Evolutionary conservation across 2,888 invertebrate species (phyloP).

Genomic region (Drosophila anomelani): DNA sequence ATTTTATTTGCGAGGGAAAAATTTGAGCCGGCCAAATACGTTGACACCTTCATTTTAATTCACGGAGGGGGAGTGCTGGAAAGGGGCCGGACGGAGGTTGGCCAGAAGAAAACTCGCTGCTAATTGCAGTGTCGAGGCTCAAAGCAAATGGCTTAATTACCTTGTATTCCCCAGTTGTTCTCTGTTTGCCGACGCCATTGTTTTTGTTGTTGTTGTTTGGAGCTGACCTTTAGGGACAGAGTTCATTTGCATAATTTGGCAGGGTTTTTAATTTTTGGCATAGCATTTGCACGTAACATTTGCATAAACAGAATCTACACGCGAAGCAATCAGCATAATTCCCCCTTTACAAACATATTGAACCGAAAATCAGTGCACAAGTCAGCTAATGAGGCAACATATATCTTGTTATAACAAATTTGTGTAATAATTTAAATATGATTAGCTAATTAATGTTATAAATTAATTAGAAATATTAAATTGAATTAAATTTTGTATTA

Average conservation of each 20-base stretch:
- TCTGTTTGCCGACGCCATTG: conserved; percentile 29
- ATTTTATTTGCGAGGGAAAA: conserved; percentile 33
- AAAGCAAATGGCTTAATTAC: conserved; percentile 73
- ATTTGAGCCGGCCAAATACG: conserved; percentile 64
- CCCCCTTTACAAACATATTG: conserved; percentile 29
- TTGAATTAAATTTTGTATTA: not conserved
- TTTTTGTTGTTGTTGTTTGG: conserved; percentile 8
- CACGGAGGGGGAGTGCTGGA: not conserved
- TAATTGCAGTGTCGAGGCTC: conserved; percentile 73
- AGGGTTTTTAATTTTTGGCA: conserved; percentile 63
- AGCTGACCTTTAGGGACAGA: conserved; percentile 62
- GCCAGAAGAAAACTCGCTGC: conserved; percentile 57
- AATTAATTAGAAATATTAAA: not conserved
- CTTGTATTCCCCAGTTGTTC: conserved; percentile 51
- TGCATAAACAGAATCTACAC: conserved; percentile 61
- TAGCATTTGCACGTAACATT: conserved; percentile 59
- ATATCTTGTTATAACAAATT: conserved; percentile 6
- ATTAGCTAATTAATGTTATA: not conserved
- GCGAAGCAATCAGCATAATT: conserved; percentile 50
- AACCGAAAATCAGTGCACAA: conserved; percentile 17
- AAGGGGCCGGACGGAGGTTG: conserved; percentile 13
- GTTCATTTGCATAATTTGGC: conserved; percentile 73
- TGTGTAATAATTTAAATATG: not conserved
- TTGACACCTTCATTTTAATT: conserved; percentile 70
- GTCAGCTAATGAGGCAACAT: conserved; percentile 15